A percentile compares a stretch with the other conserved stretches of the same genome.
Evolutionary conservation across 2,797 vertebrate species (phyloP).

Genomic region (Acestrorhynchus altus): DNA sequence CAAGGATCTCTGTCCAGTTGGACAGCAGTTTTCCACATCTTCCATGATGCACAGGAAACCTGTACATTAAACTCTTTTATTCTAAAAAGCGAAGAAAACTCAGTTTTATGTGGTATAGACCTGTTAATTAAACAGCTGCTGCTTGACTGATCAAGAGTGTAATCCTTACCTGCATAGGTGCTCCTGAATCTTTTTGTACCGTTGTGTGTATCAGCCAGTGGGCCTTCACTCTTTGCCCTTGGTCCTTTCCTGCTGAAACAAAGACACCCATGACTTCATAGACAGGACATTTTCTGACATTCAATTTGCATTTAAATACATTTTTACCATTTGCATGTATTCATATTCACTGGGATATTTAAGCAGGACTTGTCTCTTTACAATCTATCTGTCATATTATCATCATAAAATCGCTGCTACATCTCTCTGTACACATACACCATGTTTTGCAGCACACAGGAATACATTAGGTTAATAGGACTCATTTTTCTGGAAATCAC

Average conservation of each 20-base stretch:
- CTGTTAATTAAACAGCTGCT: not conserved
- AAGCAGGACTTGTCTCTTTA: no score
- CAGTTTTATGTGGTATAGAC: no score
- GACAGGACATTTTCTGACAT: not conserved
- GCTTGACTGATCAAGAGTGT: not conserved
- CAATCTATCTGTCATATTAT: not conserved
- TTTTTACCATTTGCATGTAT: not conserved
- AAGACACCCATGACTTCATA: conserved; percentile 12
- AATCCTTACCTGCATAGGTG: conserved; percentile 45
- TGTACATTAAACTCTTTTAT: not conserved
- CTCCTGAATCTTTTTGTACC: conserved; percentile 31
- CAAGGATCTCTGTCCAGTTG: no score
- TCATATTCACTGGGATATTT: not conserved
- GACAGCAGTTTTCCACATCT: not conserved
- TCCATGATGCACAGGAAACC: no score
- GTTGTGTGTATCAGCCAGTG: conserved; percentile 46
- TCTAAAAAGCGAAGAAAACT: not conserved
- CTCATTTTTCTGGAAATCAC: conserved; percentile 7
- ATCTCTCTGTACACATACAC: not conserved
- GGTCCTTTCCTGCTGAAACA: conserved; percentile 47
- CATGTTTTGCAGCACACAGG: not conserved
- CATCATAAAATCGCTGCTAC: not conserved
- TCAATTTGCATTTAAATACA: not conserved
- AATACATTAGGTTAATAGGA: conserved; percentile 13
- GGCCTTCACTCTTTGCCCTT: conserved; percentile 49